Conservation (phyloP, 1,140 invertebrate species). For the Saccostrea glomerata region DNA sequence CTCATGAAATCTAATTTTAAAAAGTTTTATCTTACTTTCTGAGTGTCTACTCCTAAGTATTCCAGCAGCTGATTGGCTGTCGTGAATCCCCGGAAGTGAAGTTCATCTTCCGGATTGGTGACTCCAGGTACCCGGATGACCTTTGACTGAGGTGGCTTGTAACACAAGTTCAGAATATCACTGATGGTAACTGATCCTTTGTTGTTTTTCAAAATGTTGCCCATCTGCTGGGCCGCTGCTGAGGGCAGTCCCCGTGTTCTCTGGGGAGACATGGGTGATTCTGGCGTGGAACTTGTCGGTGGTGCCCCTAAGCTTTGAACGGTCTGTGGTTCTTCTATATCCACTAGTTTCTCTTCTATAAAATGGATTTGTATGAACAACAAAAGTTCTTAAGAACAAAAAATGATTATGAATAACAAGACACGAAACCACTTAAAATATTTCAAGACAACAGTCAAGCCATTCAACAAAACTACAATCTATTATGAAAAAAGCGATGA, state of each 20-base stretch:
- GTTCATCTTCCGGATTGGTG: slow-evolving; percentile 65
- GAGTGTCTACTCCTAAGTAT: slow-evolving; percentile 73
- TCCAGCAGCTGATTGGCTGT: slow-evolving; percentile 73
- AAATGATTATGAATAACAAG: slow-evolving; percentile 14
- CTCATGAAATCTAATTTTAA: neutral
- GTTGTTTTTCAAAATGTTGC: slow-evolving; percentile 68
- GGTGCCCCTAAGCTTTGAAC: slow-evolving; percentile 48
- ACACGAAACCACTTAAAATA: slow-evolving; percentile 23
- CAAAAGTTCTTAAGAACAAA: neutral
- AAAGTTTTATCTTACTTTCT: slow-evolving; percentile 67
- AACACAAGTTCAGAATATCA: slow-evolving; percentile 72
- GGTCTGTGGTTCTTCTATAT: slow-evolving; percentile 66
- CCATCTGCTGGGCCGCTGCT: slow-evolving; percentile 73
- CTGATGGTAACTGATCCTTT: slow-evolving; percentile 73
- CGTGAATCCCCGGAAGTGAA: slow-evolving; percentile 70
- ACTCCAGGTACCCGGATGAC: slow-evolving; percentile 70
- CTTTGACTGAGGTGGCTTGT: slow-evolving; percentile 67
- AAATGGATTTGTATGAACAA: neutral
- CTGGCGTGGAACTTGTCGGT: slow-evolving; percentile 45
- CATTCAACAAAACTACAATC: slow-evolving; percentile 33
- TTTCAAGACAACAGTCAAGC: slow-evolving; percentile 31
- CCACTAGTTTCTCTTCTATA: slow-evolving; percentile 69
- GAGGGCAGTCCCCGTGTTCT: slow-evolving; percentile 44
- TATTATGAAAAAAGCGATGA: slow-evolving; percentile 33
- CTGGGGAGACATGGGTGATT: slow-evolving; percentile 49